These are phyloP conservation scores for Phasianus colchicus DNA, from an alignment of 2,113 vertebrate genomes.

Conservation along the genomic window DNA sequence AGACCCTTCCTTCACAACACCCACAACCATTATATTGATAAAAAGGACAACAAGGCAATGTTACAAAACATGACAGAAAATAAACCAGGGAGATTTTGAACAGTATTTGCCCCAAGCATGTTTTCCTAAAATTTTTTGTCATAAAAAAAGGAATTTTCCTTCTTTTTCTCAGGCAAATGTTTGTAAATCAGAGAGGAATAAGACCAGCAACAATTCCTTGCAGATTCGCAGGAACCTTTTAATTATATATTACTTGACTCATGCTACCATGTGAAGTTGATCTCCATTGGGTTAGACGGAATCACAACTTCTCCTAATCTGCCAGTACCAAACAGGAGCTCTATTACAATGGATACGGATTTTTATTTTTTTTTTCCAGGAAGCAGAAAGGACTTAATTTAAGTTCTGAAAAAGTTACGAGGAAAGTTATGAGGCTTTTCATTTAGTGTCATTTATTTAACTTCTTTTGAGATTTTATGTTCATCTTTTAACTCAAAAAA, in stretches of 20 bases:
- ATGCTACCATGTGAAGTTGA: neutral
- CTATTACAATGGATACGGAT: neutral
- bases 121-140: constrained; percentile 9
- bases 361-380: neutral
- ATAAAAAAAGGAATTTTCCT: neutral
- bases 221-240: neutral
- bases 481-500: neutral
- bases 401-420: too few relatives aligned
- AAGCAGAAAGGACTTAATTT: neutral
- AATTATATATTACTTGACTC: neutral
- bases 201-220: neutral
- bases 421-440: neutral
- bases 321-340: neutral
- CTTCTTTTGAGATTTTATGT: neutral
- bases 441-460: neutral
- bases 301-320: neutral
- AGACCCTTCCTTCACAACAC: constrained; percentile 9
- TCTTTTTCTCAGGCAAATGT: neutral
- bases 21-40: neutral
- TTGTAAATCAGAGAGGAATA: neutral
- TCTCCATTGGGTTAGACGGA: neutral
- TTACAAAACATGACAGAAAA: constrained; percentile 32
- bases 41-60: constrained; percentile 23
- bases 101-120: neutral
- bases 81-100: neutral